These are phyloP conservation scores for Drosophila anceps DNA, from an alignment of 2,888 invertebrate genomes.

Conservation along the genomic window DNA sequence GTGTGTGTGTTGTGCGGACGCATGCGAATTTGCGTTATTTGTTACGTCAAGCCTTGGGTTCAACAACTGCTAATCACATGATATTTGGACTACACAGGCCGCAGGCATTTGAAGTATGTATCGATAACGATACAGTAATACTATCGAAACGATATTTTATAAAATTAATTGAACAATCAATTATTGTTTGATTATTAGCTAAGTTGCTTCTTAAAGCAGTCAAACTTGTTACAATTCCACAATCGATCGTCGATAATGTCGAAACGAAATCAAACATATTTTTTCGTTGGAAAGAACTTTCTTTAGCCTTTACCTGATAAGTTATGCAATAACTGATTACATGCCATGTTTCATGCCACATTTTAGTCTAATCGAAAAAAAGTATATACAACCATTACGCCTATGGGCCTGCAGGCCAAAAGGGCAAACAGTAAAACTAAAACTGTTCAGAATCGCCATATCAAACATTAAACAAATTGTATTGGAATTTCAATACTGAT, in stretches of 20 bases:
- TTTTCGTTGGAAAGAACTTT: not conserved
- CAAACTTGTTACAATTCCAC: not conserved
- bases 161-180: not conserved
- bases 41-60: slow-evolving; percentile 64
- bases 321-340: slow-evolving; percentile 4
- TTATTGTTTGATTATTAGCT: not conserved
- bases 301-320: not conserved
- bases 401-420: slow-evolving; percentile 22
- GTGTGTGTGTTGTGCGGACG: slow-evolving; percentile 7
- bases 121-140: not conserved
- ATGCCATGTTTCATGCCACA: not conserved
- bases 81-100: slow-evolving; percentile 20
- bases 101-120: slow-evolving; percentile 10
- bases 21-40: slow-evolving; percentile 50
- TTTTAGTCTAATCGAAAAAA: not conserved
- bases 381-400: slow-evolving; percentile 11
- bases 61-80: slow-evolving; percentile 78
- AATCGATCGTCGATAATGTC: not conserved
- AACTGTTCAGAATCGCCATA: slow-evolving; percentile 21
- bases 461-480: slow-evolving; percentile 25
- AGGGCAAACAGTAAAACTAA: slow-evolving; percentile 19
- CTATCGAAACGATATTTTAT: not conserved
- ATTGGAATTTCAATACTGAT: slow-evolving; percentile 26
- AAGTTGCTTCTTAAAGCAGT: not conserved
- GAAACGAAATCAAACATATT: not conserved